These are phyloP conservation scores for Siphlonurus alternatus DNA, from an alignment of 2,888 invertebrate species.

Conservation along the genomic window DNA sequence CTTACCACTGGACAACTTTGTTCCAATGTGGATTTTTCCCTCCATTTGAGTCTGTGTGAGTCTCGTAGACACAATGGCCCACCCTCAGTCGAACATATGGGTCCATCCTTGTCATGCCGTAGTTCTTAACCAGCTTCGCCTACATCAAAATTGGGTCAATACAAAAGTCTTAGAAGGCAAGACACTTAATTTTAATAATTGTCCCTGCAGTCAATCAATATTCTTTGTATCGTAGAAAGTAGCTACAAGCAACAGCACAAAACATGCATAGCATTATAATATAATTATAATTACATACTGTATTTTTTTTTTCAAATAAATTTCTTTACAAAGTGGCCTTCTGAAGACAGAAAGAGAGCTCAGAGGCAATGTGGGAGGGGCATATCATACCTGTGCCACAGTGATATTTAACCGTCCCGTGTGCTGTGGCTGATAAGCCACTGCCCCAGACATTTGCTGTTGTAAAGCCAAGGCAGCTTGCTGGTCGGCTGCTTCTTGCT, in stretches of 20 bases:
- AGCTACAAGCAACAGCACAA: no score
- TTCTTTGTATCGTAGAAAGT: neutral
- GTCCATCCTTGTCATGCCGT: slow-evolving; percentile 90
- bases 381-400: slow-evolving; percentile 47
- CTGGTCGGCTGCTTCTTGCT: slow-evolving; percentile 59
- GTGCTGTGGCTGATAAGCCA: slow-evolving; percentile 28
- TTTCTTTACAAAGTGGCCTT: no score
- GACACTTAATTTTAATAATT: neutral
- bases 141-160: no score
- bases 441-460: slow-evolving; percentile 38
- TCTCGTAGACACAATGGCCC: slow-evolving; percentile 90
- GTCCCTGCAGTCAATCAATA: slow-evolving; percentile 2
- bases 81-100: slow-evolving; percentile 85
- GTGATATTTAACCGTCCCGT: slow-evolving; percentile 66
- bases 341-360: no score
- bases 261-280: no score
- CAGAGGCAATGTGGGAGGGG: no score
- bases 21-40: slow-evolving; percentile 94
- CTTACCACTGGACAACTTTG: slow-evolving; percentile 80
- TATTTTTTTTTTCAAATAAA: no score
- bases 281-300: no score
- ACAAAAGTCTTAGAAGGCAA: no score
- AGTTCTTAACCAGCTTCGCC: slow-evolving; percentile 86
- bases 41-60: slow-evolving; percentile 86
- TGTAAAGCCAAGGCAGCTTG: slow-evolving; percentile 58